Evolutionary conservation across 1,140 invertebrate genomes (phyloP), one percentile per base, ranked within the genome.

Genomic region (Trichogramma pretiosum): DNA sequence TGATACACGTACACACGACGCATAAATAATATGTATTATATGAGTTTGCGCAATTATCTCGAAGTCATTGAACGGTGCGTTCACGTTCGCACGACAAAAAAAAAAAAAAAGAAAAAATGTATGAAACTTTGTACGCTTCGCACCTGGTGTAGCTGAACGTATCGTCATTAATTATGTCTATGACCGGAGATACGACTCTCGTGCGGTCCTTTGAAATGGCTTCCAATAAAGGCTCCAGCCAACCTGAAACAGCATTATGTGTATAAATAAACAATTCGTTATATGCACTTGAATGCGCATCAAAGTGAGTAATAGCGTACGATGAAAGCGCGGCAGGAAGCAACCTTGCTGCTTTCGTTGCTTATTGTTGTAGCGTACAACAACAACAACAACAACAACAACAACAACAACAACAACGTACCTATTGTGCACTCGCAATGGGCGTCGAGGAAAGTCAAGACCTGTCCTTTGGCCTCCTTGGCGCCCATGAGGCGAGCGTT

Each of bases 121-220:
- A 17, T 14, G 9, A 34, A 11, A 9, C 13, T 14, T 34, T 34
- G 17, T 34, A 5, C 5, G 5, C 14, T 34, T 28, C 23, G 42
- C 55, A 67, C 67, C 63, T 82, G 0, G 88, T 81, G 57, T 93
- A 94, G 36, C 89, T 87, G 57, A 97, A 89, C 3, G 89, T 92
- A 56, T 93, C 85, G 60, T 96, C 93, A 48, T 87, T 89, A 18
- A 97, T 90, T 16, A 96, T 91, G 64, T 98, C 93, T 43, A 98
- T 98, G 1, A 97, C 87, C 0, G 93, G 93, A 54, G 89, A 93
- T n/a, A 93, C 84, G 3, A 94, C 81, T 56, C 81, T 72, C 56
- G 79, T 79, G 60, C 79, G 73, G 50, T 88, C 78, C 52, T 82
- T 76, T 26, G 79, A 76, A 17, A 96, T 85, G 28, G 88, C 76